Evolutionary conservation across 1,140 invertebrate species (phyloP).

Genomic region (Drosophila elegans): DNA sequence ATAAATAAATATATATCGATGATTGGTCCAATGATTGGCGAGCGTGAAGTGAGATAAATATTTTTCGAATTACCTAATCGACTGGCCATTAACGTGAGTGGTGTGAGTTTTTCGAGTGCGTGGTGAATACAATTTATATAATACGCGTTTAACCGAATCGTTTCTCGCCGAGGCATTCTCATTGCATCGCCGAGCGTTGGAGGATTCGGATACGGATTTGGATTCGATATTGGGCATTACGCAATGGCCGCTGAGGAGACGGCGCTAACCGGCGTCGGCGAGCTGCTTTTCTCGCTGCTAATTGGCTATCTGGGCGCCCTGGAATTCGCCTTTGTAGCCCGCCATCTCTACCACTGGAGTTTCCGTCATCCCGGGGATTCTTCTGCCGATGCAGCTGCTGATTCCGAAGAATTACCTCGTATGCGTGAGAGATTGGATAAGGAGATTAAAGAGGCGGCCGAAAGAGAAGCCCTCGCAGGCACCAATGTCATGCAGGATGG

Average conservation of each 20-base stretch:
- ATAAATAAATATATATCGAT: conserved; percentile 19
- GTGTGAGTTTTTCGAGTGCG: conserved; percentile 58
- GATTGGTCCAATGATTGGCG: conserved; percentile 17
- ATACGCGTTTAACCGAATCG: conserved; percentile 16
- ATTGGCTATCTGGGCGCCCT: conserved; percentile 90
- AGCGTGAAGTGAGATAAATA: conserved; percentile 39
- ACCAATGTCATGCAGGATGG: conserved; percentile 77
- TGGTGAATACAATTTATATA: conserved; percentile 67
- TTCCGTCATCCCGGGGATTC: conserved; percentile 50
- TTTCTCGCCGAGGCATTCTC: conserved; percentile 6
- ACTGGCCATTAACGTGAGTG: conserved; percentile 55
- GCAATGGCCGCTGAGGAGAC: conserved; percentile 68
- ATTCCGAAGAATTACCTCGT: conserved; percentile 55
- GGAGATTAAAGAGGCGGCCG: conserved; percentile 52
- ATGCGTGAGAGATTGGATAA: conserved; percentile 62
- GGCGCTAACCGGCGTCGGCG: conserved; percentile 71
- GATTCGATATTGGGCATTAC: conserved; percentile 53
- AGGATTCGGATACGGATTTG: conserved; percentile 19
- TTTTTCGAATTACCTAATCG: conserved; percentile 78
- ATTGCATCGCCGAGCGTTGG: conserved; percentile 49
- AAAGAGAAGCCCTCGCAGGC: conserved; percentile 52
- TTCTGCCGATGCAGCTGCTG: conserved; percentile 29
- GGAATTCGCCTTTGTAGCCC: conserved; percentile 86
- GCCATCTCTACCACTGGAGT: conserved; percentile 74
- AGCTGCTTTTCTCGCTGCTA: conserved; percentile 88